These are phyloP conservation scores for Caenorhabditis macrosperma DNA, from an alignment of 2,888 invertebrate species.

Conservation along the genomic window DNA sequence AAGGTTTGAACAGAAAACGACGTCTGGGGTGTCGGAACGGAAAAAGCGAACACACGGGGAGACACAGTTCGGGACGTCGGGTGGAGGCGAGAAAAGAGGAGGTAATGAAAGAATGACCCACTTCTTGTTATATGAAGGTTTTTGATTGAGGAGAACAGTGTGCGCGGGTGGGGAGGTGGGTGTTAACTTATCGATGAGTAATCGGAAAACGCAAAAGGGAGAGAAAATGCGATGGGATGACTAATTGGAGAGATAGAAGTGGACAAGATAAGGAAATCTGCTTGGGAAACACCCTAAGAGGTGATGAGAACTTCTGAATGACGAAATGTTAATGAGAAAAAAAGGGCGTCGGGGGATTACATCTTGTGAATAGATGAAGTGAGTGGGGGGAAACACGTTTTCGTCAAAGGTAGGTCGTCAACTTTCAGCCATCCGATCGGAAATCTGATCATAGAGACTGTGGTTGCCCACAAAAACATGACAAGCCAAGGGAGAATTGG, in stretches of 20 bases:
- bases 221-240: conserved; percentile 25
- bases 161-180: conserved; percentile 45
- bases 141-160: conserved; percentile 16
- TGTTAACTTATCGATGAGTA: conserved; percentile 59
- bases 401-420: conserved; percentile 4
- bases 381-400: conserved; percentile 28
- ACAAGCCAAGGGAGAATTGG: too few species aligned
- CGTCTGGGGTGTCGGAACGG: not conserved
- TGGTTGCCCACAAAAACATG: not conserved
- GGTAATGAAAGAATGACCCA: conserved; percentile 57
- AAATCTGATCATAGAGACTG: conserved; percentile 12
- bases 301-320: conserved; percentile 35
- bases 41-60: conserved; percentile 19
- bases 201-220: conserved; percentile 22
- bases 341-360: not conserved
- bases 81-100: not conserved
- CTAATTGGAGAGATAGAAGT: conserved; percentile 24
- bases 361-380: conserved; percentile 16
- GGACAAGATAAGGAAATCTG: conserved; percentile 13
- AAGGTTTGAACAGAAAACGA: conserved; percentile 3
- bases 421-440: conserved; percentile 17
- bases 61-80: conserved; percentile 27
- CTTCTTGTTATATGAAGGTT: conserved; percentile 45
- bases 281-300: conserved; percentile 31
- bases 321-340: conserved; percentile 15